Evolutionary conservation across 2,113 vertebrate species (phyloP).

Genomic region (Pterocles gutturalis): DNA sequence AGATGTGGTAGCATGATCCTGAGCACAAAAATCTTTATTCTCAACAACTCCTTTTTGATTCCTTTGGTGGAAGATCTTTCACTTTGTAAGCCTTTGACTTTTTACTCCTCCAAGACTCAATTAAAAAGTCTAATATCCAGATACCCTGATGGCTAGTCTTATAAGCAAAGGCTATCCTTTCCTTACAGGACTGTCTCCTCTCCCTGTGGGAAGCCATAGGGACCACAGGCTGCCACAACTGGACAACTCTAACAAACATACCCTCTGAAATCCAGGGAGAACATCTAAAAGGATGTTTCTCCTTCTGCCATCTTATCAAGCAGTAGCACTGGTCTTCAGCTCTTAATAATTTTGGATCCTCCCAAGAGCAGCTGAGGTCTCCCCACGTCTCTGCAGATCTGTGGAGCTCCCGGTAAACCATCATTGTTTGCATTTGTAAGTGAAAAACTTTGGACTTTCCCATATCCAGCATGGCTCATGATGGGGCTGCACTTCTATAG

Average conservation of each 20-base stretch:
- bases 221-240: not conserved
- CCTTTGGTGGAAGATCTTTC: not conserved
- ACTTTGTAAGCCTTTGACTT: not conserved
- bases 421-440: not conserved
- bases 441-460: not conserved
- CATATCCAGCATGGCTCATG: not conserved
- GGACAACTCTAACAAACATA: not conserved
- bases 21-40: not conserved
- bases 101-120: not conserved
- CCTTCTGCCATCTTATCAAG: not conserved
- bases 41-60: not conserved
- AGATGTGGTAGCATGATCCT: not conserved
- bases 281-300: not conserved
- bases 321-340: not conserved
- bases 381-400: not conserved
- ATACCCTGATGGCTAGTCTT: not conserved
- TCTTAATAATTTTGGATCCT: not conserved
- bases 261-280: not conserved
- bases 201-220: not conserved
- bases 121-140: not conserved
- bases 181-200: not conserved
- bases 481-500: not conserved
- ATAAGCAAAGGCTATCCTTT: not conserved
- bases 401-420: not conserved
- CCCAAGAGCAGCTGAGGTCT: not conserved